phyloP scores from a whole-genome alignment of 1,140 invertebrate genomes.

The Thrips palmi region DNA sequence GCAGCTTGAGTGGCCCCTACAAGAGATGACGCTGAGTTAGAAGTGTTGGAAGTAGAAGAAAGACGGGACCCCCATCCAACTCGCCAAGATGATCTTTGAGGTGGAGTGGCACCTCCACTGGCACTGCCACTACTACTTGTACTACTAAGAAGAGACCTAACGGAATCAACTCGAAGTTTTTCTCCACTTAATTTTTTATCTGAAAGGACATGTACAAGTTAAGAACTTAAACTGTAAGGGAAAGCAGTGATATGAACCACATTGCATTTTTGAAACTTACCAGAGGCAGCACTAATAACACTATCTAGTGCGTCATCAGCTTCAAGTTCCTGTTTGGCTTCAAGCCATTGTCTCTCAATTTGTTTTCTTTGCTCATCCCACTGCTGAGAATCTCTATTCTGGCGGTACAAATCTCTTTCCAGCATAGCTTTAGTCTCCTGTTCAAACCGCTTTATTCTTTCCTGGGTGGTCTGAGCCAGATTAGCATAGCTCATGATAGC shows the following conservation, averaged over 20 bases:
- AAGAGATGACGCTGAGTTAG: no score
- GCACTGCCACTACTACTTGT: no score
- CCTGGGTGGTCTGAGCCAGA: slow-evolving; percentile 35
- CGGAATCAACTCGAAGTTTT: background rate
- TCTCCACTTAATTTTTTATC: no score
- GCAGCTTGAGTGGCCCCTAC: background rate
- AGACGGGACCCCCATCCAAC: no score
- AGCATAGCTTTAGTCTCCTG: slow-evolving; percentile 49
- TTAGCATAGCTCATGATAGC: slow-evolving; percentile 35
- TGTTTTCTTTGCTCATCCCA: slow-evolving; percentile 31
- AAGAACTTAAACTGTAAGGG: no score
- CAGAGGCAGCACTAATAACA: no score
- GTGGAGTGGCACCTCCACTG: no score
- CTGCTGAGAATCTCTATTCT: slow-evolving; percentile 25
- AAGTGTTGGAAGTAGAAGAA: no score
- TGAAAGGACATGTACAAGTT: no score
- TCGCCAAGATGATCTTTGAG: no score
- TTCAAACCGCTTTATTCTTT: slow-evolving; percentile 43
- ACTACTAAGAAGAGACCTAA: background rate
- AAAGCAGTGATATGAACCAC: no score
- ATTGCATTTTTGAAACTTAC: no score
- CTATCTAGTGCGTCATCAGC: slow-evolving; percentile 35
- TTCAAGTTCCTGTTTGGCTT: slow-evolving; percentile 42
- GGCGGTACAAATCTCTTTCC: slow-evolving; percentile 29
- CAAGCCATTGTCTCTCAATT: slow-evolving; percentile 38